phyloP scores from a whole-genome alignment of 2,888 invertebrate genomes.

The Luperina nickerlii region DNA sequence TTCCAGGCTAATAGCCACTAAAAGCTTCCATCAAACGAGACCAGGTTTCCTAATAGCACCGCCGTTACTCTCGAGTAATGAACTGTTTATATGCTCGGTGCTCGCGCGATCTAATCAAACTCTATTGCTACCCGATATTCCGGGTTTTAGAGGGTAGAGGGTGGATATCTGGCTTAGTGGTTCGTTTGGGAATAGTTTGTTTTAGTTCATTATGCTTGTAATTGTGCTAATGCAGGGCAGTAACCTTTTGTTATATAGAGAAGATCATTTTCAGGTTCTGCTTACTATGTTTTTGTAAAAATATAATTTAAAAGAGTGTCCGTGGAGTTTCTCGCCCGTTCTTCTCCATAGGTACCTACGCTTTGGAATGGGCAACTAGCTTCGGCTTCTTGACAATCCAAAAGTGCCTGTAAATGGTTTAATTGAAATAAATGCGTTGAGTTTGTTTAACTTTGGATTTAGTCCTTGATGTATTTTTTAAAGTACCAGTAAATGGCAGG shows the following conservation, averaged over 20 bases:
- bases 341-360: too few relatives aligned
- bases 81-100: slow-evolving; percentile 48
- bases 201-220: not conserved
- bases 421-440: too few relatives aligned
- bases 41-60: not conserved
- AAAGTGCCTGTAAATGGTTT: too few relatives aligned
- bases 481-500: not conserved
- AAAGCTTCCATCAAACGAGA: slow-evolving; percentile 19
- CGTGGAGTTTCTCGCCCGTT: too few relatives aligned
- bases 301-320: too few relatives aligned
- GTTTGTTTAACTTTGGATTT: not conserved
- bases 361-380: too few relatives aligned
- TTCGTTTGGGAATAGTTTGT: not conserved
- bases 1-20: not conserved
- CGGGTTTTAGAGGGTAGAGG: not conserved
- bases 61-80: slow-evolving; percentile 30
- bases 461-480: not conserved
- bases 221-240: not conserved
- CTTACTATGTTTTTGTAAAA: not conserved
- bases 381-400: too few relatives aligned
- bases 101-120: slow-evolving; percentile 37
- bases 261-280: not conserved
- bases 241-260: not conserved
- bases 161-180: not conserved
- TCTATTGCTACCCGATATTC: slow-evolving; percentile 29